These are phyloP conservation scores for Diplazon laetatorius DNA, from an alignment of 2,888 invertebrate genomes.

Conservation along the genomic window DNA sequence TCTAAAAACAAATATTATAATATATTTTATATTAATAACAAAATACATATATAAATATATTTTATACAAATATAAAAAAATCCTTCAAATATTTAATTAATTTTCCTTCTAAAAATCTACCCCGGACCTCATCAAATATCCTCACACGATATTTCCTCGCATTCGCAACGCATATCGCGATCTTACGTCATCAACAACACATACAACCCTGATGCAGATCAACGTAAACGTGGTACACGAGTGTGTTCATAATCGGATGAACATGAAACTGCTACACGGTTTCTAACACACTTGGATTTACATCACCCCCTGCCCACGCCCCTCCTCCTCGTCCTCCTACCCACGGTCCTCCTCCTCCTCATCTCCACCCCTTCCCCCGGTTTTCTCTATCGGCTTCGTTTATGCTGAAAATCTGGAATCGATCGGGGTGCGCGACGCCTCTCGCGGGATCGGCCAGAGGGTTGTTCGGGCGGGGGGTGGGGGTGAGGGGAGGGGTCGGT, in stretches of 20 bases:
- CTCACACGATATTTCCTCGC: too few species aligned
- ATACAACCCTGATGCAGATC: not conserved
- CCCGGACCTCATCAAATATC: too few species aligned
- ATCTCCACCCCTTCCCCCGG: too few species aligned
- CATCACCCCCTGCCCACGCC: not conserved
- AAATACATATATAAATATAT: too few species aligned
- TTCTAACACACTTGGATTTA: conserved; percentile 8
- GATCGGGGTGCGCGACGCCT: conserved; percentile 76
- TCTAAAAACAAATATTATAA: too few species aligned
- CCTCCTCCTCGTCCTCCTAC: too few species aligned
- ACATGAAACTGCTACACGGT: conserved; percentile 2
- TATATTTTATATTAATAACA: too few species aligned
- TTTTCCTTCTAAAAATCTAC: too few species aligned
- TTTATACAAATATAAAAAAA: too few species aligned
- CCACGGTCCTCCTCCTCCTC: not conserved
- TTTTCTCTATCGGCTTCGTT: conserved; percentile 75
- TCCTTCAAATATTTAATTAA: conserved; percentile 9
- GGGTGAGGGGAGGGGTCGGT: not conserved
- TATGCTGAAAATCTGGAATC: conserved; percentile 81
- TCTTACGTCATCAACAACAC: too few species aligned
- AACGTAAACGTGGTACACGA: not conserved
- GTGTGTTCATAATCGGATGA: not conserved
- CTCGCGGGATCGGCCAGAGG: conserved; percentile 49
- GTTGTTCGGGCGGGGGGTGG: conserved; percentile 23
- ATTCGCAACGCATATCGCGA: too few species aligned